These are phyloP conservation scores for Cyrtorhinus lividipennis DNA, from an alignment of 1,140 invertebrate species.

Conservation along the genomic window DNA sequence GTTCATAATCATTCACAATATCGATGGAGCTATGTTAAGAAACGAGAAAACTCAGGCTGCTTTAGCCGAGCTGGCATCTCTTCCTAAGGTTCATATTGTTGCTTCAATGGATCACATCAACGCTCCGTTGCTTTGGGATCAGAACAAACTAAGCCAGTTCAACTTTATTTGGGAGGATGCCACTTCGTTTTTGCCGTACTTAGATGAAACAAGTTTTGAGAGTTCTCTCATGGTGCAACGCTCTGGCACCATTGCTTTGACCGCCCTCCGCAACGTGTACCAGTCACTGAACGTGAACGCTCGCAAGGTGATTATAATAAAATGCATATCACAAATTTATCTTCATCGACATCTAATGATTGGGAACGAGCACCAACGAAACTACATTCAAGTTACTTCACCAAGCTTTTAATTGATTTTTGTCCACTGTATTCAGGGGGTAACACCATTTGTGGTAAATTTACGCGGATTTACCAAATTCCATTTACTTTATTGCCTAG, in stretches of 20 bases:
- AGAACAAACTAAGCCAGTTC: constrained; percentile 60
- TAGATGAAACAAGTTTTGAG: constrained; percentile 76
- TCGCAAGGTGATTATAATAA: constrained; percentile 48
- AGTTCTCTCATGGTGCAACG: constrained; percentile 61
- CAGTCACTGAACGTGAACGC: constrained; percentile 76
- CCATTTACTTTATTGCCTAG: no score
- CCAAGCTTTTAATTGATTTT: no score
- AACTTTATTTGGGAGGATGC: constrained; percentile 83
- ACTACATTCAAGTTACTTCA: constrained; percentile 21
- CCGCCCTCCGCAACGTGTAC: constrained; percentile 77
- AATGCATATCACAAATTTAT: constrained; percentile 46
- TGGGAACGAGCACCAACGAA: constrained; percentile 55
- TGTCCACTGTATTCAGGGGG: no score
- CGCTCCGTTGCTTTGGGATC: constrained; percentile 85
- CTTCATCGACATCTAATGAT: constrained; percentile 62
- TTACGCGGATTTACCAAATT: no score
- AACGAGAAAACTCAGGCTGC: constrained; percentile 59
- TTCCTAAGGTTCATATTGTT: constrained; percentile 59
- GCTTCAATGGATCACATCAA: constrained; percentile 89
- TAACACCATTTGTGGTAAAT: no score
- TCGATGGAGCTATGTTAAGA: constrained; percentile 68
- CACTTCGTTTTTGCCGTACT: constrained; percentile 68
- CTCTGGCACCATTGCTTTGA: constrained; percentile 59
- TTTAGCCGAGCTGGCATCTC: constrained; percentile 54
- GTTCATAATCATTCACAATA: constrained; percentile 79